Conservation (phyloP, 2,888 invertebrate genomes). For the Augochlorella aurata region DNA sequence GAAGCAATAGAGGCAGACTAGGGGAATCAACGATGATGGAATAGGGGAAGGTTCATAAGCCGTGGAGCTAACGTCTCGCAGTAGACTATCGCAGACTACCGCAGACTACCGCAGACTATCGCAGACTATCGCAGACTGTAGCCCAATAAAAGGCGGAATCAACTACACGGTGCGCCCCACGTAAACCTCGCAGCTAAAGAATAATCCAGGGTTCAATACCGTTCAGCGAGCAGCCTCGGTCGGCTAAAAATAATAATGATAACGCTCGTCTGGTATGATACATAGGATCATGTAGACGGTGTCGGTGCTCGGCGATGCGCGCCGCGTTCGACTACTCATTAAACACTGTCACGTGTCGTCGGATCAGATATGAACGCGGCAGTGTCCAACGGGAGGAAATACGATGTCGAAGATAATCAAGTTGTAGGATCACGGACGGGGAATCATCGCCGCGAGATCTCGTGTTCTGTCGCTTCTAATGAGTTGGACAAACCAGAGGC, state of each 20-base stretch:
- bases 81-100: not conserved
- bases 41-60: not conserved
- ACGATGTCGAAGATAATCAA: slow-evolving; percentile 20
- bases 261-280: slow-evolving; percentile 22
- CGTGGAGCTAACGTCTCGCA: not conserved
- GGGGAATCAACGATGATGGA: not conserved
- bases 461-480: slow-evolving; percentile 7
- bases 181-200: not conserved
- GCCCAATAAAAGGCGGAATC: not conserved
- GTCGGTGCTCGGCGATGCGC: slow-evolving; percentile 4
- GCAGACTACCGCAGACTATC: not conserved
- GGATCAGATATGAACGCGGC: slow-evolving; percentile 25
- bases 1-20: not conserved
- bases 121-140: not conserved
- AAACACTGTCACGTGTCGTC: slow-evolving; percentile 44
- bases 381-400: not conserved
- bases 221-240: not conserved
- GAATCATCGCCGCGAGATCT: not conserved
- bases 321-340: slow-evolving; percentile 38
- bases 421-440: not conserved
- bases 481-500: not conserved
- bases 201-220: not conserved
- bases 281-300: slow-evolving; percentile 14
- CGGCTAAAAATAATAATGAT: slow-evolving; percentile 42
- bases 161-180: not conserved